Base-by-base conservation (phyloP, 2,797 vertebrate genomes). In the Alexandromys oeconomus region DNA sequence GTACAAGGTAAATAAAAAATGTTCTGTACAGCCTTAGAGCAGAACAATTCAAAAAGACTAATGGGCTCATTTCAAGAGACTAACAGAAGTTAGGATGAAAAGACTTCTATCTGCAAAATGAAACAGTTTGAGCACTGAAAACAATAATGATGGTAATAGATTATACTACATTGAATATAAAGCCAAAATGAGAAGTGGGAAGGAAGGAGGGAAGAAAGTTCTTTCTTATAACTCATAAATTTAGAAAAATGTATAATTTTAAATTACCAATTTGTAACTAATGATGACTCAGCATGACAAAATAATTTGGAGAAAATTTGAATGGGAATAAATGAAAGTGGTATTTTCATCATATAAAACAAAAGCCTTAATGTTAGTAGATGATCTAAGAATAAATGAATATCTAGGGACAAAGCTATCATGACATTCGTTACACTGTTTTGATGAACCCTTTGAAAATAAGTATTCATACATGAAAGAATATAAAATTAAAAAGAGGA, bases 101-200 rank as follows among this genome's bases (percentile, higher is more conserved):
- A 76, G 29, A 2, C n/a, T 95, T 87, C 34, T 11, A 77, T 61
- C 48, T 93, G 65, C 69, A 92, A 81, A 96, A 88, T 29, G 27
- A 21, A n/a, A 51, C 23, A 74, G 12, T 73, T 82, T 86, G 77
- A 88, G 7, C 23, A 43, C 2, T 90, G 43, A 59, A 82, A 93
- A 85, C 63, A 92, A 77, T 71, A 91, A 86, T 67, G 88, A 87
- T 73, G 2, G 6, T 67, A 92, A 90, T 77, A 21, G 27, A 61
- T 61, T 46, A 46, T 31, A 84, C 84, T 15, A 54, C 34, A 78
- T 12, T 87, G 14, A 91, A 88, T 57, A 84, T 92, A 67, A 93
- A 86, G 87, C 77, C 71, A 21, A 51, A 79, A 43, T 59, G 43
- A 91, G 87, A 73, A 48, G 82, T 19, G 21, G 25, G 48, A 13